Evolutionary conservation across 2,888 invertebrate species (phyloP), one percentile per base, ranked within the genome.

Genomic region (Orthonevra nobilis): DNA sequence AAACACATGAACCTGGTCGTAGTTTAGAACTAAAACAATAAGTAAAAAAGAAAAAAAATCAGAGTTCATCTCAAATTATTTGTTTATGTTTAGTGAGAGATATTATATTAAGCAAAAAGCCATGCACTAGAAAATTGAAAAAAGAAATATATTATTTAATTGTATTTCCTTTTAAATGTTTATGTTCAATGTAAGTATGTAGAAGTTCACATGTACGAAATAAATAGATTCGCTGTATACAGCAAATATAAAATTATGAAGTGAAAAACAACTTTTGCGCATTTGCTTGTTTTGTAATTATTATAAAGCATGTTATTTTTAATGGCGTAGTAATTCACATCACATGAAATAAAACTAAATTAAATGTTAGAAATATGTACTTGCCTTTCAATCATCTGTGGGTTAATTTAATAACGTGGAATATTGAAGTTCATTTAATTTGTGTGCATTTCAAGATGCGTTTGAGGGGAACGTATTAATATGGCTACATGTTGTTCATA

Each of bases 321-420:
- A 36, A 58, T 48, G 56, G n/a, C n/a, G n/a, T n/a, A n/a, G n/a
- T 17, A 50, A 73, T 19, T 46, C 50, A 64, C 72, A 64, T 72
- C 77, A 77, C 58, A 44, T 32, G 52, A 60, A 69, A 70, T 61
- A 70, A 72, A 77, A 64, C 70, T 77, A 72, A 54, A 64, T 52
- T 77, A 46, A 30, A 77, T 77, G 77, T 77, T 72, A 72, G 72
- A 64, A 52, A 60, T 17, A 32, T 28, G 28, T 50, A 44, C n/a
- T n/a, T n/a, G n/a, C n/a, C n/a, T n/a, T n/a, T n/a, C n/a, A n/a
- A n/a, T n/a, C n/a, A n/a, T n/a, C n/a, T n/a, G n/a, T n/a, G n/a
- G n/a, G n/a, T n/a, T n/a, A n/a, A n/a, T n/a, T n/a, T n/a, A n/a
- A n/a, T n/a, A n/a, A n/a, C n/a, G n/a, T n/a, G n/a, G n/a, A n/a